Percentiles rank a stretch among this genome's conserved stretches.
Conservation (phyloP, 2,888 invertebrate genomes). For the Sinhomidia bicolor region DNA sequence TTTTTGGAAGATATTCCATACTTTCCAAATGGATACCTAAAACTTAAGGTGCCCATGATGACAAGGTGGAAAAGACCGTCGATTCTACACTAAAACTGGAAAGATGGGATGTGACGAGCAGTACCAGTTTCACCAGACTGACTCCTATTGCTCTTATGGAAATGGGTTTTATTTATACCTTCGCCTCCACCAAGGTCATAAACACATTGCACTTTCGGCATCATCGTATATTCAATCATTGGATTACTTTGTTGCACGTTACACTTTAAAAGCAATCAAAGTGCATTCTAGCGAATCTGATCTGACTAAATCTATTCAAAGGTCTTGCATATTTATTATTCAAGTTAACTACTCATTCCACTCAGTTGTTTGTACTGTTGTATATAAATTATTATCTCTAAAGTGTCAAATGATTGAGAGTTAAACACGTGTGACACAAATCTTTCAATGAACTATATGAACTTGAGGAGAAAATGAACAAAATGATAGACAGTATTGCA, state of each 20-base stretch:
- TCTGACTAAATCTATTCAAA: not conserved
- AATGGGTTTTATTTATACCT: slow-evolving; percentile 76
- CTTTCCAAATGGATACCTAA: not conserved
- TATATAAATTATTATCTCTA: not conserved
- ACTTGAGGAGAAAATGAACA: not conserved
- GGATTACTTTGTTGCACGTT: not conserved
- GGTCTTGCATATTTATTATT: slow-evolving; percentile 5
- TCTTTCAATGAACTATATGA: not conserved
- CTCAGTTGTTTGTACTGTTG: not conserved
- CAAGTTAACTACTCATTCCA: not conserved
- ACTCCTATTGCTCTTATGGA: slow-evolving; percentile 65
- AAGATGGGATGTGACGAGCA: slow-evolving; percentile 71
- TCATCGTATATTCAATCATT: not conserved
- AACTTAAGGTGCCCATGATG: not conserved
- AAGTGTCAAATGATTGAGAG: not conserved
- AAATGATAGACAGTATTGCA: not conserved
- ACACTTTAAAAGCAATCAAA: not conserved
- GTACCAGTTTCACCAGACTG: slow-evolving; percentile 77
- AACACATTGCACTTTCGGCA: not conserved
- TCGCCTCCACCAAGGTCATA: slow-evolving; percentile 59
- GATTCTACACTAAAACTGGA: slow-evolving; percentile 47
- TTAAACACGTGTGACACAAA: slow-evolving; percentile 20
- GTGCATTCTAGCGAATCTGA: not conserved
- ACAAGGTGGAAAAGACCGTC: not conserved
- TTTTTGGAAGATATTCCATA: slow-evolving; percentile 1